Conservation (phyloP, 2,113 vertebrate species). For the Cacatua alba region DNA sequence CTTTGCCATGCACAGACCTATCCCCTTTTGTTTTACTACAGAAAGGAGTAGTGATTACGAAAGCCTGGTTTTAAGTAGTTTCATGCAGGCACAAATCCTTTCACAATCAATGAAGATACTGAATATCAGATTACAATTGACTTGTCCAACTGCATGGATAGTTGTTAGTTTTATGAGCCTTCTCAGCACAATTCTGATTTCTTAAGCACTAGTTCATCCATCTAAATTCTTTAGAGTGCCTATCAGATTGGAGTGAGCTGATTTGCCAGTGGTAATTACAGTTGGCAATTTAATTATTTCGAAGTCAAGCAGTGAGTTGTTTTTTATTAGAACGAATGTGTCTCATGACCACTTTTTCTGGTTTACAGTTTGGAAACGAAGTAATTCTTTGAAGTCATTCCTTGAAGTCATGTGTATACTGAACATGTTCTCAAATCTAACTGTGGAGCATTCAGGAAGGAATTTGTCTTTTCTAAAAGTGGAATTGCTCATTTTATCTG, state of each 20-base stretch:
- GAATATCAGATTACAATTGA: not conserved
- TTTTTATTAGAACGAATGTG: not conserved
- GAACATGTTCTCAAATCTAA: not conserved
- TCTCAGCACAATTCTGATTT: not conserved
- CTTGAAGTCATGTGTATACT: not conserved
- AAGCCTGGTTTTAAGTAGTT: not conserved
- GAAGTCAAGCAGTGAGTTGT: not conserved
- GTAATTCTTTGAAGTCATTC: not conserved
- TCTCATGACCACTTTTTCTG: not conserved
- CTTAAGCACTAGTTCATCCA: not conserved
- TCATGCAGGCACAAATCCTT: not conserved
- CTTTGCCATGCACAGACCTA: not conserved
- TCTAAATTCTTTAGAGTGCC: not conserved
- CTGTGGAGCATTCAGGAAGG: not conserved
- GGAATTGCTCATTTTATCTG: not conserved
- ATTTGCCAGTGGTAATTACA: not conserved
- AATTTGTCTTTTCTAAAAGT: not conserved
- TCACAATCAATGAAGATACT: not conserved
- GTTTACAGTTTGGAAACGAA: not conserved
- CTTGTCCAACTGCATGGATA: not conserved
- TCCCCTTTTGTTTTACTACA: not conserved
- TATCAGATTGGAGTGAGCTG: not conserved
- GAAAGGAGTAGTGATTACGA: not conserved
- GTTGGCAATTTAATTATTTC: not conserved
- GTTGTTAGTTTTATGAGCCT: not conserved